phyloP scores from a whole-genome alignment of 2,113 vertebrate species.

The Pelecanus crispus region DNA sequence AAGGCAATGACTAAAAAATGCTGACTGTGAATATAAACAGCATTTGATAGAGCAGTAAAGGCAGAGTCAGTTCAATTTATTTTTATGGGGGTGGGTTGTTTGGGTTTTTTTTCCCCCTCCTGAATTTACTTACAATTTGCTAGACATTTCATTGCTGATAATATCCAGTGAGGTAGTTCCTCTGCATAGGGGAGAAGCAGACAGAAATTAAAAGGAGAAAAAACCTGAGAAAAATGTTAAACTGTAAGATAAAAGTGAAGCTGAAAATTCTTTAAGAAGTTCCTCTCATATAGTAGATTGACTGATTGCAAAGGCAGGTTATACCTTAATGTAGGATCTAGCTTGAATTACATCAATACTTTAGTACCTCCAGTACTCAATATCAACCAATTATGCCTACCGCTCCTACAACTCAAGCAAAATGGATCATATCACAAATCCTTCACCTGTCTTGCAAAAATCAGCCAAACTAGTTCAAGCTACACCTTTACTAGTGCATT shows the following conservation, averaged over 20 bases:
- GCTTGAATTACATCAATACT: not conserved
- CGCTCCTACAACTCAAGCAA: not conserved
- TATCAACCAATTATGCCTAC: not conserved
- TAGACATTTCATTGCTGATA: conserved; percentile 88
- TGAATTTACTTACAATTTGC: conserved; percentile 82
- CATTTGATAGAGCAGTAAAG: not conserved
- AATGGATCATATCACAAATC: not conserved
- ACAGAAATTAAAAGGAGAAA: not conserved
- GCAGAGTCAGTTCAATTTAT: not conserved
- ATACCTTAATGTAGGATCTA: not conserved
- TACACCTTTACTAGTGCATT: not conserved
- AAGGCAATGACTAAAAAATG: not conserved
- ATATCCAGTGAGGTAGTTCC: conserved; percentile 87
- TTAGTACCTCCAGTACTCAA: not conserved
- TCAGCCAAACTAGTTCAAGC: not conserved
- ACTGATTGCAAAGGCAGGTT: not conserved
- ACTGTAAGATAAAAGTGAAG: not conserved
- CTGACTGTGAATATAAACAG: not conserved
- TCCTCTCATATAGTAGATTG: not conserved
- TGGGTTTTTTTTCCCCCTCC: not conserved
- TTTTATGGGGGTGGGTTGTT: not conserved
- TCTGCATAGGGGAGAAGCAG: conserved; percentile 55
- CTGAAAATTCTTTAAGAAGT: not conserved
- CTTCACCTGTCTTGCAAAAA: not conserved
- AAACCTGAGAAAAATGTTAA: not conserved